Evolutionary conservation across 2,888 invertebrate species (phyloP), one percentile per base, ranked within the genome.

Genomic region (Caenorhabditis sp.): DNA sequence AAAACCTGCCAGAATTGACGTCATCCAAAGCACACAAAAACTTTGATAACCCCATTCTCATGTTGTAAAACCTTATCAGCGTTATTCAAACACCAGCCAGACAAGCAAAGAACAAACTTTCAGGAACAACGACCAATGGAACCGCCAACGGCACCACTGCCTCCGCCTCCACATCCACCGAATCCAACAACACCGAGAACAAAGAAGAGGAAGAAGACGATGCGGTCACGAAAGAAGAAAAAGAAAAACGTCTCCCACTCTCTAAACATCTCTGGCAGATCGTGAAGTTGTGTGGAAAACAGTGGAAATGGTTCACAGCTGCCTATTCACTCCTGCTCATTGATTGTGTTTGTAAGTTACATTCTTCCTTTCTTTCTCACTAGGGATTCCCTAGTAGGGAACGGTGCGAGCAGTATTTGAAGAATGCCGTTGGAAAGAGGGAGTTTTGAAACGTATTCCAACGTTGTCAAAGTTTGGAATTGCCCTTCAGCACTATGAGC

Each of bases 271-370:
- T 77, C 19, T 82, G 73, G 73, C 66, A 68, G 2, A 82, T 82
- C 51, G 49, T 64, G 2, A 77, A 79, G 41, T 31, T 82, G 49
- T 82, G 82, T 44, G 61, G 69, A 26, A 66, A 66, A 22, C 82
- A 82, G n/a, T 82, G 82, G 82, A 82, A 82, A 26, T 79, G 73
- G 73, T 82, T 72, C 49, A n/a, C 58, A 4, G 49, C 72, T 41
- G 73, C 82, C 7, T 82, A 82, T 47, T 35, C 64, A 0, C 63
- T 82, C 19, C 58, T 82, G 8, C 44, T 82, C 8, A 58, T 74
- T 26, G 47, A 61, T 61, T 73, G 69, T 35, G 56, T 56, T 26
- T 63, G 82, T 82, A 31, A 77, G 77, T 74, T n/a, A n/a, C n/a
- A n/a, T n/a, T n/a, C n/a, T n/a, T n/a, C n/a, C n/a, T n/a, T n/a